A percentile compares a stretch with the other conserved stretches of the same genome.
Evolutionary conservation across 2,888 invertebrate genomes (phyloP).

Genomic region (Pomacea canaliculata): DNA sequence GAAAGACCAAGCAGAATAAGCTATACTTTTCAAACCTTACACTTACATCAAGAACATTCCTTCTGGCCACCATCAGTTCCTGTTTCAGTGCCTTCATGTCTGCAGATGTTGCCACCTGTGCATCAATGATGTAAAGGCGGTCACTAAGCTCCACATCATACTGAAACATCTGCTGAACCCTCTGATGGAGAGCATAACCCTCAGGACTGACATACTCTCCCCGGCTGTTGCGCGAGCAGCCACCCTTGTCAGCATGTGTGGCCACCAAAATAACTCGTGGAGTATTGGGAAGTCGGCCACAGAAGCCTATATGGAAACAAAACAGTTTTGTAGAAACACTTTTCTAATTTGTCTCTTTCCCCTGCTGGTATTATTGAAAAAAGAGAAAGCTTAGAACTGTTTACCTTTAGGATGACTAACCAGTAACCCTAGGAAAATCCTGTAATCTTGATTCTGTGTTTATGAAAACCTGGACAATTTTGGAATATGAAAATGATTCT

Average conservation of each 20-base stretch:
- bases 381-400: too few species aligned
- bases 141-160: conserved; percentile 76
- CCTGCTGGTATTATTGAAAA: neutral
- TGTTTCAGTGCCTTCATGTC: conserved; percentile 76
- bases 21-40: too few species aligned
- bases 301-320: conserved; percentile 71
- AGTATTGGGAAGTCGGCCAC: conserved; percentile 74
- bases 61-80: conserved; percentile 73
- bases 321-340: neutral
- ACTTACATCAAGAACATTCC: conserved; percentile 71
- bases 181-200: conserved; percentile 72
- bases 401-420: too few species aligned
- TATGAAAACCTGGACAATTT: too few species aligned
- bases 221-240: conserved; percentile 73
- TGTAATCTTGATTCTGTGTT: too few species aligned
- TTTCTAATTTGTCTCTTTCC: neutral
- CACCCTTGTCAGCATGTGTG: conserved; percentile 76
- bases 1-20: too few species aligned
- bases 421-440: too few species aligned
- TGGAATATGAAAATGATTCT: too few species aligned
- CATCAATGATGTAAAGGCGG: conserved; percentile 75
- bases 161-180: conserved; percentile 71
- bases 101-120: conserved; percentile 76
- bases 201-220: conserved; percentile 76
- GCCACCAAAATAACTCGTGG: conserved; percentile 76